Conservation (phyloP, 1,140 invertebrate species). For the Halesus radiatus region DNA sequence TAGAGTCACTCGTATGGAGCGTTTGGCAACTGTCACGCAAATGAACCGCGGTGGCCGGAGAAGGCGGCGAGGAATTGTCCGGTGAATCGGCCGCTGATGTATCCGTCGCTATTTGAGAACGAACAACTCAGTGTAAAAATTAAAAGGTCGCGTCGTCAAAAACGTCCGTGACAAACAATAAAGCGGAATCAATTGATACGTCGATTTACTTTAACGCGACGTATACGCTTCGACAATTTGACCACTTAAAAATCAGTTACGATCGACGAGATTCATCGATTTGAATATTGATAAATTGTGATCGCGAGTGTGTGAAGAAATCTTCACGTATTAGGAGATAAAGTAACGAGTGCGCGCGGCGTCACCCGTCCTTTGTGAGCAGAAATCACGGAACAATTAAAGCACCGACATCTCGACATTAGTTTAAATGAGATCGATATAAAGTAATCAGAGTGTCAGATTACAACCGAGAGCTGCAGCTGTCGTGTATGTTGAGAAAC, state of each 20-base stretch:
- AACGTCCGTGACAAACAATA: slow-evolving; percentile 49
- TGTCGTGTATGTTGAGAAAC: neutral
- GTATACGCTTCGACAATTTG: slow-evolving; percentile 38
- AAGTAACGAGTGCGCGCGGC: slow-evolving; percentile 17
- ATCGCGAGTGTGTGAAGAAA: neutral
- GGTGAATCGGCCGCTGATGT: slow-evolving; percentile 38
- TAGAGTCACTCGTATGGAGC: slow-evolving; percentile 34
- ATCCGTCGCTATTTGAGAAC: slow-evolving; percentile 32
- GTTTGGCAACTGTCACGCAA: slow-evolving; percentile 41
- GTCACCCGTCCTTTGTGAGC: slow-evolving; percentile 10
- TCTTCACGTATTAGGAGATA: neutral
- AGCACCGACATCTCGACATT: neutral
- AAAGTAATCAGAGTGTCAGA: slow-evolving; percentile 27
- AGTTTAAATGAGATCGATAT: slow-evolving; percentile 17
- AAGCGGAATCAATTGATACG: slow-evolving; percentile 40
- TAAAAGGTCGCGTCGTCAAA: slow-evolving; percentile 29
- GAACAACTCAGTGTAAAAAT: slow-evolving; percentile 43
- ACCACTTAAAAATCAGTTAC: slow-evolving; percentile 40
- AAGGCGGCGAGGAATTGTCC: slow-evolving; percentile 18
- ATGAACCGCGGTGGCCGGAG: slow-evolving; percentile 30
- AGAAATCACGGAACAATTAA: slow-evolving; percentile 27
- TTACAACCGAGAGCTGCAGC: slow-evolving; percentile 12
- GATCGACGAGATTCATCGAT: slow-evolving; percentile 1
- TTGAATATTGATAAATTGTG: slow-evolving; percentile 22
- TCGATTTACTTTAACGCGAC: slow-evolving; percentile 18